These are phyloP conservation scores for Drosophila burlai DNA, from an alignment of 1,140 invertebrate genomes.

Conservation along the genomic window DNA sequence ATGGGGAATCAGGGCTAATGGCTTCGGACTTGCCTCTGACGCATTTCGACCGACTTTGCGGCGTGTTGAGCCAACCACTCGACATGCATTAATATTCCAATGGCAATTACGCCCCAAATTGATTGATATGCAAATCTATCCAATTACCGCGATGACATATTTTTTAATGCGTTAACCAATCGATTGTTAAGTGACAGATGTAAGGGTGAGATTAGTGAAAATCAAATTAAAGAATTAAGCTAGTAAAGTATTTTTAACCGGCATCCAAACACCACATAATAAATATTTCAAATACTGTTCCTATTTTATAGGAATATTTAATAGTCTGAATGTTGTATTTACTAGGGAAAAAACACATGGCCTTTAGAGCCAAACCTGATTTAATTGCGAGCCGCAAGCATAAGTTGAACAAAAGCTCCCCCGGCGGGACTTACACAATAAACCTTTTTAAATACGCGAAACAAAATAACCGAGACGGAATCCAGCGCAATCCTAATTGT, in stretches of 20 bases:
- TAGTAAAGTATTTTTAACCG: neutral
- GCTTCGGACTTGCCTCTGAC: conserved; percentile 23
- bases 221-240: neutral
- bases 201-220: neutral
- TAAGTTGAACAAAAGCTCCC: conserved; percentile 37
- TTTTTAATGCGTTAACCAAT: conserved; percentile 18
- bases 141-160: conserved; percentile 38
- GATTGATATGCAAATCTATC: conserved; percentile 47
- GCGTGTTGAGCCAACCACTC: conserved; percentile 22
- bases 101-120: conserved; percentile 39
- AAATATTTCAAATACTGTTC: neutral
- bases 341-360: neutral
- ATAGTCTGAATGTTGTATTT: neutral
- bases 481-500: conserved; percentile 69
- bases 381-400: conserved; percentile 24
- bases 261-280: no score
- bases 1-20: conserved; percentile 34
- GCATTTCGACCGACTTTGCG: conserved; percentile 29
- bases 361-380: conserved; percentile 2
- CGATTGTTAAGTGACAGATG: conserved; percentile 18
- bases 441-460: conserved; percentile 55
- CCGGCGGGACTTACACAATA: conserved; percentile 45
- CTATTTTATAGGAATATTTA: neutral
- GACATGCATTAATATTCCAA: conserved; percentile 27
- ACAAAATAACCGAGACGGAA: conserved; percentile 37